Evolutionary conservation across 2,113 vertebrate genomes (phyloP), one percentile per base, ranked within the genome.

Genomic region (Oriolus oriolus): DNA sequence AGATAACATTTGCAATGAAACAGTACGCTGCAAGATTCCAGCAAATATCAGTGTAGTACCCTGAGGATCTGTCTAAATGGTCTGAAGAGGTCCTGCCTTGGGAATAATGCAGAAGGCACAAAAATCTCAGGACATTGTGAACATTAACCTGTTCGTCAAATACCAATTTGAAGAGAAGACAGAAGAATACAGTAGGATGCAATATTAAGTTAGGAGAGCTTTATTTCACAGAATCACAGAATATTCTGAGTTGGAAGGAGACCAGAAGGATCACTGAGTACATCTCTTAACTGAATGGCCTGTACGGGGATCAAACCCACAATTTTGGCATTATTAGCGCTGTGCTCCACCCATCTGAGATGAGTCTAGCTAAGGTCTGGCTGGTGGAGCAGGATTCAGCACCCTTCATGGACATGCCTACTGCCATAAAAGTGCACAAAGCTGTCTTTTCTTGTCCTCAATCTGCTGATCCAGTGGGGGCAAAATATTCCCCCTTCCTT

Each of bases 391-490:
- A 1, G 39, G 30, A n/a, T 39, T 57, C 42, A 44, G 23, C 16
- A 82, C 10, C 9, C 10, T 9, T 83, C 21, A 54, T 4, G 5
- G 45, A 28, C 4, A 2, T 24, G 10, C 3, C 8, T 82, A 5
- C 44, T 57, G 7, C 28, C 31, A 69, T n/a, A 45, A 49, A 90
- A 5, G 5, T 45, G 20, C 22, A 84, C 8, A 63, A 37, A 57
- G 21, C 10, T 68, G 13, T 33, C 8, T 76, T 76, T 52, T 54
- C 30, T 59, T 49, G 14, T 47, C 15, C 20, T 82, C 30, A 26
- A 0, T 42, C 30, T 80, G 31, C 11, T 57, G 19, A 47, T 71
- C 18, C 20, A 54, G 15, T 9, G 7, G 1, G 4, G 4, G 2
- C 5, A 54, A 86, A 53, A 33, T 11, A 42, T 20, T 84, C 1